Evolutionary conservation across 2,113 vertebrate genomes (phyloP), one percentile per base, ranked within the genome.

Genomic region (Antennarius striatus): DNA sequence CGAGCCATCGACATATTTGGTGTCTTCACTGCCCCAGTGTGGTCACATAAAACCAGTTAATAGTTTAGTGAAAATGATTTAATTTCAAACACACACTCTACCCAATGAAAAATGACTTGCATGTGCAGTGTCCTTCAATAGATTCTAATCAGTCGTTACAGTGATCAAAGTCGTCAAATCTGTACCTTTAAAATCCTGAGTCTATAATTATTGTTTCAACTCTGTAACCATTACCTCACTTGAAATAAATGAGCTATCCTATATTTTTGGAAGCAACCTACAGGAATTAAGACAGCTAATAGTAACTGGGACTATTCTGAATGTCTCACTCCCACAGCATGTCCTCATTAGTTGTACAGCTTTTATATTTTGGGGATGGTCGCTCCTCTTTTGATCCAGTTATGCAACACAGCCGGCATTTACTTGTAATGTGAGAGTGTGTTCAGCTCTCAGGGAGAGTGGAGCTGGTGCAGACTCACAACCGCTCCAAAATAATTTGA

Each of bases 221-320:
- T 56, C n/a, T 47, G 58, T 67, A 22, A 22, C 73, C 46, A 63
- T 63, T 65, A 77, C 69, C 67, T 67, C 63, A 13, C 60, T 56
- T 64, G 60, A 75, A 51, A 58, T 65, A 67, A 75, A 48, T 61
- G 70, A 61, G 56, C 68, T 46, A 60, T 57, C 36, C 43, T 75
- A 64, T 82, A 86, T 85, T 82, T 84, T 85, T 90, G 83, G 79
- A 62, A 75, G 51, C 82, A 80, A 88, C 84, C 89, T 85, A 75
- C 63, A 80, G 80, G 81, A 86, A 68, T 11, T 11, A 74, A 75
- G 82, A 73, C 71, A 68, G 77, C 78, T 73, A 81, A 81, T 77
- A 82, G 85, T 90, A 92, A 87, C 86, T 86, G 77, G 90, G 88
- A 82, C 89, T 89, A 79, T 82, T 87, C 83, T 82, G 71, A 62